Conservation (phyloP, 2,113 vertebrate genomes). For the Trichechus manatus region DNA sequence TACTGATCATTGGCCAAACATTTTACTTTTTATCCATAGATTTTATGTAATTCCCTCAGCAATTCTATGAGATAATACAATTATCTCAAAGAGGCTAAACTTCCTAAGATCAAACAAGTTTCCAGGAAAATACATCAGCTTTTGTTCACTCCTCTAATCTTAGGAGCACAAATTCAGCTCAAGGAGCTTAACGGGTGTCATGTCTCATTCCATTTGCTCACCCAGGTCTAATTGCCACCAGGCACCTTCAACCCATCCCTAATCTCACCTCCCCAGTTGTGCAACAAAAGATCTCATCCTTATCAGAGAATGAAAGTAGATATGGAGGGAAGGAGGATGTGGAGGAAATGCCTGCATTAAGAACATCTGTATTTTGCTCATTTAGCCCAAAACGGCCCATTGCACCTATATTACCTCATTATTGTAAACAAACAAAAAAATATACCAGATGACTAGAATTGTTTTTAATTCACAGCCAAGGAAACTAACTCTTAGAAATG, state of each 20-base stretch:
- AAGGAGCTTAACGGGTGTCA: background rate
- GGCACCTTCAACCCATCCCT: background rate
- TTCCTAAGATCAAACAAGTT: background rate
- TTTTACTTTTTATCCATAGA: background rate
- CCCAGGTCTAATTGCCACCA: background rate
- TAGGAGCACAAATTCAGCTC: background rate
- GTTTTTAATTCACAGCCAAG: background rate
- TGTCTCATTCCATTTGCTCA: background rate
- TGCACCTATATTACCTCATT: background rate
- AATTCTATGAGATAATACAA: background rate
- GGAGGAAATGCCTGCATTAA: background rate
- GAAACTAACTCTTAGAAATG: background rate
- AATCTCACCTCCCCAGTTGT: background rate
- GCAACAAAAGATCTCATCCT: background rate
- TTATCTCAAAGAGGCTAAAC: background rate
- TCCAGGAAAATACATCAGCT: background rate
- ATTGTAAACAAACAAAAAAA: constrained; percentile 32
- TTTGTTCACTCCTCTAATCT: background rate
- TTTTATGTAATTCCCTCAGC: background rate
- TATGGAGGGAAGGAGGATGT: background rate
- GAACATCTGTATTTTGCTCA: background rate
- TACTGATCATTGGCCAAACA: background rate
- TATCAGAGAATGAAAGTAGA: background rate
- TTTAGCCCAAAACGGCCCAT: background rate
- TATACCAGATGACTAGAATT: background rate